A percentile compares a stretch with the other conserved stretches of the same genome.
These are phyloP conservation scores for Galeopterus variegatus DNA, from an alignment of 2,113 vertebrate species.

Conservation along the genomic window DNA sequence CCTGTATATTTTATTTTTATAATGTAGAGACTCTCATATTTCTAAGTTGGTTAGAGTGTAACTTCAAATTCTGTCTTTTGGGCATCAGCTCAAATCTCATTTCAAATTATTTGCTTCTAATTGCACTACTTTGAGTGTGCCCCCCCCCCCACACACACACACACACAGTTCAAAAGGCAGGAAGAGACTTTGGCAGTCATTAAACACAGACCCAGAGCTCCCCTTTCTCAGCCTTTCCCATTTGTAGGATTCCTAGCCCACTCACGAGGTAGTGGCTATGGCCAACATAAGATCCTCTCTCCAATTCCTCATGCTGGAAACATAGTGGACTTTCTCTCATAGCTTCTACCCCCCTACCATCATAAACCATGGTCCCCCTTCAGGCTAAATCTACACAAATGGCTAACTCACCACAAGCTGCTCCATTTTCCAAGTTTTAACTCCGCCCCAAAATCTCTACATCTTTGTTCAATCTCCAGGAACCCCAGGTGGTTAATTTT, in stretches of 20 bases:
- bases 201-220: background rate
- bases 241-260: background rate
- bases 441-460: background rate
- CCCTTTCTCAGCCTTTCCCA: background rate
- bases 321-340: background rate
- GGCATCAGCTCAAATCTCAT: background rate
- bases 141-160: no score
- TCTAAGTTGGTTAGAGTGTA: background rate
- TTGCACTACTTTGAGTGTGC: no score
- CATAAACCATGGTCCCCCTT: background rate
- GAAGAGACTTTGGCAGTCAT: background rate
- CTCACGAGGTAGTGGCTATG: background rate
- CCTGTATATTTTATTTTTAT: background rate
- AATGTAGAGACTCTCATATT: background rate
- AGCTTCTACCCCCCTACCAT: background rate
- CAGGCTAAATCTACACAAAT: background rate
- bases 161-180: background rate
- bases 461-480: background rate
- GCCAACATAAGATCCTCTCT: background rate
- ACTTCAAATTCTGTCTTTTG: background rate
- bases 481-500: background rate
- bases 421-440: background rate
- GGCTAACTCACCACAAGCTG: background rate
- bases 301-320: background rate
- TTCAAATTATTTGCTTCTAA: background rate